phyloP scores from a whole-genome alignment of 2,113 vertebrate species.

The Limnothrissa miodon region DNA sequence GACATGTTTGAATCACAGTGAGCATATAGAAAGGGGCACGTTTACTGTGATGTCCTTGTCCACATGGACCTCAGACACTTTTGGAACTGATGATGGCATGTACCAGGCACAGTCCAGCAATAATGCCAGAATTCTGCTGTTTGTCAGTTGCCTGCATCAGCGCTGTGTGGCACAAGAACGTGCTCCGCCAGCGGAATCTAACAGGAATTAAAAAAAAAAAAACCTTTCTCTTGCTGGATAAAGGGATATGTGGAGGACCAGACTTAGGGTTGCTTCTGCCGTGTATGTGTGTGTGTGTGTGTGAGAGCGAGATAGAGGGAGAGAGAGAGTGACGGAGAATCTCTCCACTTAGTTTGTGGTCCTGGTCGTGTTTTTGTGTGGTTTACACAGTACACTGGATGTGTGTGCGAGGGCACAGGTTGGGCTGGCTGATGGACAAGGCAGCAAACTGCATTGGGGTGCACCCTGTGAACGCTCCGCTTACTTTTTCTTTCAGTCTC shows the following conservation, averaged over 20 bases:
- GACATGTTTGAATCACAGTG: slow-evolving; percentile 35
- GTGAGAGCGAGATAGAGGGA: neutral
- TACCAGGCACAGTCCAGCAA: neutral
- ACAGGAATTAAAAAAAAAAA: neutral
- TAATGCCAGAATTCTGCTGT: neutral
- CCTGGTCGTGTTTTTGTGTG: neutral
- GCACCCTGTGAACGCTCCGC: neutral
- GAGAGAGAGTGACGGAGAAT: no score
- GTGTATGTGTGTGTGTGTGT: neutral
- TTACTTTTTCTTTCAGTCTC: neutral
- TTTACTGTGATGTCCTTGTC: neutral
- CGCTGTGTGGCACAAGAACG: neutral
- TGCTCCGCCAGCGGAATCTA: neutral
- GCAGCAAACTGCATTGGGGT: neutral
- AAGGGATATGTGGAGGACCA: neutral
- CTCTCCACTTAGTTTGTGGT: slow-evolving; percentile 2
- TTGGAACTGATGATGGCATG: neutral
- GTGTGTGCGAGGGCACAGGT: neutral
- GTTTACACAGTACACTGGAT: slow-evolving; percentile 18
- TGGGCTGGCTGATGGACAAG: neutral
- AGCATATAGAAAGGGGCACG: neutral
- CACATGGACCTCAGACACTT: slow-evolving; percentile 7
- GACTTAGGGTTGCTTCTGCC: neutral
- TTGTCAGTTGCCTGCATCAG: neutral
- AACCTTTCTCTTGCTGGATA: neutral